phyloP scores from a whole-genome alignment of 2,113 vertebrate genomes.

The Lepidiolamprologus cunningtoni region DNA sequence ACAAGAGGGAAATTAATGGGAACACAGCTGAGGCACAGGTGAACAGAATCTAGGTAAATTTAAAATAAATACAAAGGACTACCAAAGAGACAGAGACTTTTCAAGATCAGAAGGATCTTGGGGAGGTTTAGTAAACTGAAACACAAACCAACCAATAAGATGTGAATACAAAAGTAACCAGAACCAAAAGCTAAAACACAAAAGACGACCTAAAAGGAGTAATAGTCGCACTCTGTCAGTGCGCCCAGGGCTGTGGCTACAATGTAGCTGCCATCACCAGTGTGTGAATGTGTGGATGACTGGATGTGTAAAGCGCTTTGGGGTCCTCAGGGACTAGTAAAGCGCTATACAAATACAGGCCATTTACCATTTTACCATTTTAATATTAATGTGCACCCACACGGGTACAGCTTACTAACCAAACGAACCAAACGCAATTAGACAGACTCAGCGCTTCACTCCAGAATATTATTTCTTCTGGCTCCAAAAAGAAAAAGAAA shows the following conservation, averaged over 20 bases:
- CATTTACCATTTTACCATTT: too few species aligned
- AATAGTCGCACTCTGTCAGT: too few species aligned
- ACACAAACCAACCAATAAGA: background rate
- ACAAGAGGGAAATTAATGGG: background rate
- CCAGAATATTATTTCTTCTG: background rate
- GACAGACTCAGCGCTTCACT: background rate
- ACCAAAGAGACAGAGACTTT: background rate
- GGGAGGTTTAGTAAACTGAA: background rate
- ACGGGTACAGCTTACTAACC: rapidly evolving
- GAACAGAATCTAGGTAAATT: background rate
- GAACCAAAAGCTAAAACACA: background rate
- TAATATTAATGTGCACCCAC: background rate
- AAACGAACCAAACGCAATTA: rapidly evolving
- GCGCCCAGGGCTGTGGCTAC: too few species aligned
- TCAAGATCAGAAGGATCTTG: background rate
- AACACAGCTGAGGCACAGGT: background rate
- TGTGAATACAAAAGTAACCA: background rate
- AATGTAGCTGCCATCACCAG: too few species aligned
- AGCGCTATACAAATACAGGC: rapidly evolving
- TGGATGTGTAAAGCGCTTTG: rapidly evolving
- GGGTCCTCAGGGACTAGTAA: too few species aligned
- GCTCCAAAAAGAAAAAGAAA: background rate
- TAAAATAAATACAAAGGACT: background rate
- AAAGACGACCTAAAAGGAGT: background rate
- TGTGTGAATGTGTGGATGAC: too few species aligned